Percentiles rank a stretch among this genome's conserved stretches.
Evolutionary conservation across 2,113 vertebrate species (phyloP).

Genomic region (Pollachius pollachius): DNA sequence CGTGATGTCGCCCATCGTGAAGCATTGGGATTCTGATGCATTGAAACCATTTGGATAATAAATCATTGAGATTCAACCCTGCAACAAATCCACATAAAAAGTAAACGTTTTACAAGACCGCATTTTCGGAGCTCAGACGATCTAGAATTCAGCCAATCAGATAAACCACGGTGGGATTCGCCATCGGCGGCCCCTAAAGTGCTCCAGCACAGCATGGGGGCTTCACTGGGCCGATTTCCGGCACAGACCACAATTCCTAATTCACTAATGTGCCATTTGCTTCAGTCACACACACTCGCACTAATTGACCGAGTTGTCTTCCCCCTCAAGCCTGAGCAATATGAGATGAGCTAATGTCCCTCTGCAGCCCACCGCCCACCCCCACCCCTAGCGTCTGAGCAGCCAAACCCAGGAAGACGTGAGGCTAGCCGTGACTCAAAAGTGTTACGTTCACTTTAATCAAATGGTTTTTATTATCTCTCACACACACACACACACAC

Average conservation of each 20-base stretch:
- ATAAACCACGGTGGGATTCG: slow-evolving; percentile 56
- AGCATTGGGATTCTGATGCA: too few species aligned
- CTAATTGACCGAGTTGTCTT: slow-evolving; percentile 65
- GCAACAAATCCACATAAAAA: not conserved
- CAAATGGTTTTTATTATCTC: slow-evolving; percentile 25
- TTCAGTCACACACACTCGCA: slow-evolving; percentile 60
- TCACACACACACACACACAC: not conserved
- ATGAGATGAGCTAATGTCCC: slow-evolving; percentile 60
- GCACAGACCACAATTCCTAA: slow-evolving; percentile 69
- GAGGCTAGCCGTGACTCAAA: not conserved
- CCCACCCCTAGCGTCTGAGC: slow-evolving; percentile 23
- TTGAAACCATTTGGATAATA: too few species aligned
- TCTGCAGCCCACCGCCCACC: slow-evolving; percentile 23
- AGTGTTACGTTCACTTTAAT: not conserved
- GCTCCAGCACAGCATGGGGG: slow-evolving; percentile 60
- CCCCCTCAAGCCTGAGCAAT: slow-evolving; percentile 59
- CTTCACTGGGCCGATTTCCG: slow-evolving; percentile 62
- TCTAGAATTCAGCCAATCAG: slow-evolving; percentile 55
- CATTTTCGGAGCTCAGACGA: slow-evolving; percentile 30
- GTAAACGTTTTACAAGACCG: not conserved
- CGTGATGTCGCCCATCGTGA: too few species aligned
- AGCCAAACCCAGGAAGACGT: slow-evolving; percentile 1
- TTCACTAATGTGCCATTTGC: slow-evolving; percentile 77
- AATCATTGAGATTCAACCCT: too few species aligned
- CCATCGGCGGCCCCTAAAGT: slow-evolving; percentile 63